These are phyloP conservation scores for Tetramorium bicarinatum DNA, from an alignment of 2,888 invertebrate genomes.

Conservation along the genomic window DNA sequence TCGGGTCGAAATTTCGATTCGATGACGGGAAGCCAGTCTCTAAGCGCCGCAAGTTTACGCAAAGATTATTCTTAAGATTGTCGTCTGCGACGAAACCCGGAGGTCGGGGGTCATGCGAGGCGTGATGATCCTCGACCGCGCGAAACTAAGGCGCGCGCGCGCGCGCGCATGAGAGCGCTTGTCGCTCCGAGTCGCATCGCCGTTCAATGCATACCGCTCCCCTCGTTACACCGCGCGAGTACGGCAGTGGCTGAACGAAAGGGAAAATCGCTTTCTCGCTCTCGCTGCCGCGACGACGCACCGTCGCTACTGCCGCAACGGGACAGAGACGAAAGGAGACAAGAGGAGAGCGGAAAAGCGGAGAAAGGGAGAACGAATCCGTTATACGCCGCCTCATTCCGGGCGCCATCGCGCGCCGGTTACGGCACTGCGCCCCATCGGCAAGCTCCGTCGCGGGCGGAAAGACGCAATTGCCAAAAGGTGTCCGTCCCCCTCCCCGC, in stretches of 20 bases:
- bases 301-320: background rate
- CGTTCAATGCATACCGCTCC: background rate
- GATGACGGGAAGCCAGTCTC: background rate
- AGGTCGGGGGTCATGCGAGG: background rate
- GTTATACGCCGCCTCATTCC: background rate
- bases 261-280: constrained; percentile 77
- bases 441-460: constrained; percentile 65
- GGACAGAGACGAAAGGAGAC: background rate
- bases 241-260: constrained; percentile 80
- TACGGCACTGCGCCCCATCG: constrained; percentile 73
- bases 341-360: background rate
- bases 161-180: no score
- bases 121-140: constrained; percentile 6
- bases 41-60: background rate
- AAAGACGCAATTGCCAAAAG: constrained; percentile 77
- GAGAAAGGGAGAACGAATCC: background rate
- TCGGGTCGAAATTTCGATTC: background rate
- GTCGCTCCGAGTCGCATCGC: background rate
- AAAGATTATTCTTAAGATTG: background rate
- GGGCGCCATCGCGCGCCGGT: constrained; percentile 61
- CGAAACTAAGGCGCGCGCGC: no score
- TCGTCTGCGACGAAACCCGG: background rate
- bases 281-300: constrained; percentile 7
- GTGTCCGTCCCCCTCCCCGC: background rate
- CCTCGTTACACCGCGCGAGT: background rate